Base-by-base conservation (phyloP, 2,888 invertebrate genomes). In the Mantis religiosa region DNA sequence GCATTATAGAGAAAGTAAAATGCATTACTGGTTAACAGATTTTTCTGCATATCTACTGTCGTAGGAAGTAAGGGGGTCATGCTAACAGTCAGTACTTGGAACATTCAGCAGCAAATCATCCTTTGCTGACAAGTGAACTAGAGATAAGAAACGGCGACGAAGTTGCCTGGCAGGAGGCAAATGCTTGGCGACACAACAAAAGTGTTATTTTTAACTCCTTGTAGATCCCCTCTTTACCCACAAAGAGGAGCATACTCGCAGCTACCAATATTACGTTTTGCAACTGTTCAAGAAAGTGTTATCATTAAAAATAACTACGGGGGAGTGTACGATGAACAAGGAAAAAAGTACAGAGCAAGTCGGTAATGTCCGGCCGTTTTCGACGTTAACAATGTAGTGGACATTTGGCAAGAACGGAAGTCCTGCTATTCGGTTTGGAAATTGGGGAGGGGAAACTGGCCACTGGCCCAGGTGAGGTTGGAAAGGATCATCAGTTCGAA, bases 361-460 rank as follows among this genome's bases (percentile, higher is more conserved):
- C 84, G 88, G 88, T 30, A 30, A 28, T 25, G 54, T 88, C 54
- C 88, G 88, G 14, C 84, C 15, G 83, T 84, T 71, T 88, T 88
- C 85, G 85, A 27, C 15, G 41, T 34, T 85, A 47, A 84, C 85
- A 47, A 28, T 34, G 85, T 20, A 47, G 14, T 34, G 85, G 14
- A 71, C 54, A 15, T 71, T 71, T 82, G 54, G 27, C 28, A 28
- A 82, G 87, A 54, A 81, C 30, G 28, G 81, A 30, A n/a, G 82
- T 71, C 86, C 30, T 30, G 15, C n/a, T 25, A 28, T 25, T 25
- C 30, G 34, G 85, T 85, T 84, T n/a, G 34, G 54, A 28, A 82
- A 15, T 28, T 28, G 85, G n/a, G n/a, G 14, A 28, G 85, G 71
- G 85, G 84, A n/a, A 34, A 28, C 27, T 25, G 41, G 87, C n/a